Base-by-base conservation (phyloP, 2,797 vertebrate species). In the Chiroxiphia lanceolata region DNA sequence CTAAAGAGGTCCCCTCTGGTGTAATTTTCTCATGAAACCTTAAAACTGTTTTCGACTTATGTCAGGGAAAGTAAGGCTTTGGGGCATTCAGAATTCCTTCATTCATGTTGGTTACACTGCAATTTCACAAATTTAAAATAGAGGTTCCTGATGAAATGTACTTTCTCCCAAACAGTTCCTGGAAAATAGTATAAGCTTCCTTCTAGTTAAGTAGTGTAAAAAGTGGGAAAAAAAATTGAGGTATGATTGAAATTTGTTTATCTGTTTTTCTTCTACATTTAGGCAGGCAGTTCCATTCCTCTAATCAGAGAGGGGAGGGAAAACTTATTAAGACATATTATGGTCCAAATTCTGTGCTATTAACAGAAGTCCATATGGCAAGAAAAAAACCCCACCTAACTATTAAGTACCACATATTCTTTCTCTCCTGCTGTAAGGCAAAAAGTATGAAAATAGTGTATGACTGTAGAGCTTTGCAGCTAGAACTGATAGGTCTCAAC, bases 341-440 rank as follows among this genome's bases (percentile, higher is more conserved):
- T 64, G 42, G 48, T 72, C 31, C 59, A 67, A 70, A 53, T 60
- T 70, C 40, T 63, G 13, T 64, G 27, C 68, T 85, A 86, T 17
- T 92, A 67, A 63, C 36, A 74, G 5, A 80, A 50, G 44, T 38
- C 48, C n/a, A 26, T 33, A 42, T 29, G 42, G 38, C 21, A 65
- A 81, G 57, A 3, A 38, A 23, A 23, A 70, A 48, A 14, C 2
- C 0, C 4, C 65, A 10, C 15, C 18, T 13, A 25, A 3, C 17
- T 29, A 22, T 64, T 26, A 34, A 42, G 22, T 68, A 31, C 27
- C 33, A 45, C 42, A 5, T 68, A 59, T 44, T n/a, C 36, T 56
- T 11, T 63, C 38, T 83, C 15, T 57, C 23, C 12, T 69, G 40
- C 25, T 54, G 12, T n/a, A 68, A 65, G 57, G 53, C 34, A 56